These are phyloP conservation scores for Aegotheles bennettii DNA, from an alignment of 2,113 vertebrate genomes.

Conservation along the genomic window DNA sequence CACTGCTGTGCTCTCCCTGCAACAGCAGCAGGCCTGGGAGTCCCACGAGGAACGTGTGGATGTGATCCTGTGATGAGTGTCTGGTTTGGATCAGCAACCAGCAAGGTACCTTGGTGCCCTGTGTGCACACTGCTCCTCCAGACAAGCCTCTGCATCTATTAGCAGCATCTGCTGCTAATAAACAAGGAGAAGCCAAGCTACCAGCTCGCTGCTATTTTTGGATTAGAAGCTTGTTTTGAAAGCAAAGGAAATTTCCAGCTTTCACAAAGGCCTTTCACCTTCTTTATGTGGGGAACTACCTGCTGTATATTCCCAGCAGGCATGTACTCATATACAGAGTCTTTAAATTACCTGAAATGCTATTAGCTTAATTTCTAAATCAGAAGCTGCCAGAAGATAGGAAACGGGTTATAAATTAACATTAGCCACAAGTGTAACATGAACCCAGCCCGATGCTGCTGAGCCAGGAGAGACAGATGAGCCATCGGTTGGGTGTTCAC, in stretches of 20 bases:
- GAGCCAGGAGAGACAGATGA: background rate
- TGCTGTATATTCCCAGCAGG: background rate
- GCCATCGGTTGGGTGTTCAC: background rate
- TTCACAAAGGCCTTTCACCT: background rate
- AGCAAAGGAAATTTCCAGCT: constrained; percentile 53
- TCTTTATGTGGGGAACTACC: background rate
- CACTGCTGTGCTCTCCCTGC: background rate
- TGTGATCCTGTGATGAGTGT: background rate
- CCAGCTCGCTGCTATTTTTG: constrained; percentile 44
- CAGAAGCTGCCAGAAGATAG: background rate
- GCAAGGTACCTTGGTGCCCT: background rate
- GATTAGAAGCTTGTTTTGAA: constrained; percentile 26
- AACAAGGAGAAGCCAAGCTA: constrained; percentile 39
- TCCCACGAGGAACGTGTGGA: background rate
- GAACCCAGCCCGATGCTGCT: background rate
- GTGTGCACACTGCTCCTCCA: background rate
- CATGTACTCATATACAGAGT: background rate
- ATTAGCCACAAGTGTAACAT: background rate
- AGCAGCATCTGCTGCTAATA: constrained; percentile 50
- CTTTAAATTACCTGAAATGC: background rate
- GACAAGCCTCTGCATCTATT: background rate
- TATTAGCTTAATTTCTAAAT: background rate
- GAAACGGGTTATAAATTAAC: background rate
- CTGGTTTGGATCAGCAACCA: background rate
- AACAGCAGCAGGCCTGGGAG: background rate